Conservation (phyloP, 2,113 vertebrate genomes). For the human region DNA sequence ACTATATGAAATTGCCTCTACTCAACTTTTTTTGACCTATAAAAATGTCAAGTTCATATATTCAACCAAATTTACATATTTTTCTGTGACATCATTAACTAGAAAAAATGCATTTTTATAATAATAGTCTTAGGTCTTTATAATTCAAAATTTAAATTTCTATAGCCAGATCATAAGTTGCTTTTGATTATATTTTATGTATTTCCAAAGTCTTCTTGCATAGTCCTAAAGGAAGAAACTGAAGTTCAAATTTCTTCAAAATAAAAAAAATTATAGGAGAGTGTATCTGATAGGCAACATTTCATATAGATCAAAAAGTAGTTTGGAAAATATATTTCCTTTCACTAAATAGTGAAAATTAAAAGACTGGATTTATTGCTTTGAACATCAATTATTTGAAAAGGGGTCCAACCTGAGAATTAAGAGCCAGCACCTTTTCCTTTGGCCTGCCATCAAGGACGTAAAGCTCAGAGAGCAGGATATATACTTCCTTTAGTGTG, state of each 20-base stretch:
- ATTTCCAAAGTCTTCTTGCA: neutral
- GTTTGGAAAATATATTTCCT: neutral
- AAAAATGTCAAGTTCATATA: neutral
- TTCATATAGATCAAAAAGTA: slow-evolving; percentile 16
- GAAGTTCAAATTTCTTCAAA: slow-evolving; percentile 38
- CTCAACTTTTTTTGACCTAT: neutral
- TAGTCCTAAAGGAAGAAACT: neutral
- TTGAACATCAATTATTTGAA: neutral
- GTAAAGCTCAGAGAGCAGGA: neutral
- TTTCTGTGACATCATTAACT: neutral
- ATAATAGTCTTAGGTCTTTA: neutral
- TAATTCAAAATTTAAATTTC: neutral
- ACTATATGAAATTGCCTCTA: neutral
- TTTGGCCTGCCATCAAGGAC: neutral
- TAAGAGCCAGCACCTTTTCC: neutral
- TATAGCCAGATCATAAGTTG: neutral
- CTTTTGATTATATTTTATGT: neutral
- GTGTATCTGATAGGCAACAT: neutral
- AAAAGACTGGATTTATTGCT: neutral
- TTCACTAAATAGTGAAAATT: neutral
- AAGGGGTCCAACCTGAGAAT: neutral
- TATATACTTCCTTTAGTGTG: neutral
- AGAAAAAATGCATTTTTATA: neutral
- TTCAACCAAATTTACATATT: neutral
- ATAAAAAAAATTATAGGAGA: slow-evolving; percentile 35